Percentiles rank a stretch among this genome's conserved stretches.
phyloP scores from a whole-genome alignment of 2,888 invertebrate genomes.

The Drosophila pullipes region DNA sequence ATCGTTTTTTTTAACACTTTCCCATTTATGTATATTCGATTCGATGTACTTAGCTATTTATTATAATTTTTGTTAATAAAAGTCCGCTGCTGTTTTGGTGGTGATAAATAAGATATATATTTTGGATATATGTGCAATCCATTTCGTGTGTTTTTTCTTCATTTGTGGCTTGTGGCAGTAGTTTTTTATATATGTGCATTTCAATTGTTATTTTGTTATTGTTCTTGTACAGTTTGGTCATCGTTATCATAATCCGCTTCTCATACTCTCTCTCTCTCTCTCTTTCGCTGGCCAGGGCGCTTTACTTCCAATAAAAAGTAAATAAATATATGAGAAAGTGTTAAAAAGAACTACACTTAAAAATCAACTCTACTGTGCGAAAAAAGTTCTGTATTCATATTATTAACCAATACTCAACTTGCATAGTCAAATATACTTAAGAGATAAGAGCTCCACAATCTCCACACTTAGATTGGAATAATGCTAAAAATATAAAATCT shows the following conservation, averaged over 20 bases:
- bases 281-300: neutral
- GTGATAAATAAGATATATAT: slow-evolving; percentile 35
- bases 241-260: slow-evolving; percentile 26
- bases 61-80: slow-evolving; percentile 68
- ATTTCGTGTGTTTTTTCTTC: slow-evolving; percentile 42
- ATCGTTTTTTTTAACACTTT: slow-evolving; percentile 30
- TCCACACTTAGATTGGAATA: slow-evolving; percentile 10
- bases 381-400: neutral
- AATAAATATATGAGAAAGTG: slow-evolving; percentile 7
- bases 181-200: slow-evolving; percentile 34
- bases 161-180: slow-evolving; percentile 32
- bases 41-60: slow-evolving; percentile 46
- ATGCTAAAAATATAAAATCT: slow-evolving; percentile 13
- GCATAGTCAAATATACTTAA: slow-evolving; percentile 14
- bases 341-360: slow-evolving; percentile 9
- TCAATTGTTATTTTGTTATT: slow-evolving; percentile 27
- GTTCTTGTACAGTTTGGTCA: slow-evolving; percentile 19
- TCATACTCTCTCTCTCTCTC: slow-evolving; percentile 15
- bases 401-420: slow-evolving; percentile 24
- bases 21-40: slow-evolving; percentile 30
- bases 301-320: slow-evolving; percentile 10
- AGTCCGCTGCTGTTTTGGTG: slow-evolving; percentile 36
- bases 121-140: slow-evolving; percentile 43
- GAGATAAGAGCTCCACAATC: slow-evolving; percentile 36
- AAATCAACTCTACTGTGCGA: slow-evolving; percentile 12